phyloP scores from a whole-genome alignment of 2,888 invertebrate genomes.

The Brenthis ino region DNA sequence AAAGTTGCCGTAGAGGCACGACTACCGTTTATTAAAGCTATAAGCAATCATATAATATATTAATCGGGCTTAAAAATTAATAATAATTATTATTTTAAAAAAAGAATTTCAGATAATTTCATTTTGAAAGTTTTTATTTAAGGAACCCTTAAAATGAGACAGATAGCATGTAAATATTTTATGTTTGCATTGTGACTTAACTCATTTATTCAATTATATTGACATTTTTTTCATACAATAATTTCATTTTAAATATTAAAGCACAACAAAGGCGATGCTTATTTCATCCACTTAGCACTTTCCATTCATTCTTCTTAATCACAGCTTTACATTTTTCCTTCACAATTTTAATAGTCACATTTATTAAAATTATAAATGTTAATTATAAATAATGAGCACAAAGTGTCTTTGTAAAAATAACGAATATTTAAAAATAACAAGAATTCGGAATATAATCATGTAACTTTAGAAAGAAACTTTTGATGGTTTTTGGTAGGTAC shows the following conservation, averaged over 20 bases:
- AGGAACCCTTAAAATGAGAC: background rate
- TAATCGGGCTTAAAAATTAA: background rate
- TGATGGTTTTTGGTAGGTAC: no score
- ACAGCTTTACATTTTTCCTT: conserved; percentile 7
- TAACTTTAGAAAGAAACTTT: conserved; percentile 13
- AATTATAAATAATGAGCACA: conserved; percentile 36
- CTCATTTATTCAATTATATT: background rate
- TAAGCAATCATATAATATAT: conserved; percentile 15
- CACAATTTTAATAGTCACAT: conserved; percentile 19
- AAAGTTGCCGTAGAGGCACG: conserved; percentile 18
- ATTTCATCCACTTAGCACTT: background rate
- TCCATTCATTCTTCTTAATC: conserved; percentile 5
- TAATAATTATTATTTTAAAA: background rate
- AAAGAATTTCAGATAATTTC: background rate
- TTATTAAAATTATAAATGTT: conserved; percentile 18
- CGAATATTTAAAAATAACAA: conserved; percentile 53
- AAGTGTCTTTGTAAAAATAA: conserved; percentile 38
- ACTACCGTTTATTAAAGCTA: conserved; percentile 29
- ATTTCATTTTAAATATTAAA: conserved; percentile 10
- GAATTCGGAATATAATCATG: conserved; percentile 29
- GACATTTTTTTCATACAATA: conserved; percentile 13
- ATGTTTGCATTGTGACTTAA: conserved; percentile 10
- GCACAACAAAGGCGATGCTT: conserved; percentile 11
- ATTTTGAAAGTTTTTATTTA: no score
- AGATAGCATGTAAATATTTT: background rate